Base-by-base conservation (phyloP, 2,113 vertebrate genomes). In the Poecile atricapillus region DNA sequence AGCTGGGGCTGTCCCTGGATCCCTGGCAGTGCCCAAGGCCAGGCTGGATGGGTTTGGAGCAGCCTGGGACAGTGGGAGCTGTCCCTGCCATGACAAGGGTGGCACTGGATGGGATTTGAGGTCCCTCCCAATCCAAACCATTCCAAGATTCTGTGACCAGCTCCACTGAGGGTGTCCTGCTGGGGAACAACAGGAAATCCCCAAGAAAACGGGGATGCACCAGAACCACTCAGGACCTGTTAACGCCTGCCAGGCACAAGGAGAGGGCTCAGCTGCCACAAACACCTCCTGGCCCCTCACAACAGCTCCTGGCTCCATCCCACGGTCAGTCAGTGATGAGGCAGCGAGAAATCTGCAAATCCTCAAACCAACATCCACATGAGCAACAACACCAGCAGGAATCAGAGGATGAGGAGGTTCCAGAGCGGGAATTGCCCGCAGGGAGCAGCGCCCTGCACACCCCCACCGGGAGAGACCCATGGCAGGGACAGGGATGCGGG, bases 341-440 rank as follows among this genome's bases (percentile, higher is more conserved):
- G 53, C 25, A 56, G 46, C 2, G 2, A 41, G 81, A 31, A 11
- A 63, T 15, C 23, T 8, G 58, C 25, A n/a, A 67, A 16, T 5
- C 33, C 41, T 82, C 47, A 24, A 10, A 69, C 35, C 78, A 58
- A 64, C 7, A 21, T 4, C 71, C 31, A 35, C 10, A 9, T 33
- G 37, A 11, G 37, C 52, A 73, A 43, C 30, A 6, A 14, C 56
- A 84, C 0, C 68, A 59, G 62, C 33, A 1, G 41, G 73, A 2
- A 0, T 5, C 9, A 0, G 1, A 4, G 21, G 62, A 7, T 0
- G 33, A 10, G 83, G 63, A 0, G 73, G 12, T 1, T 10, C 46
- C 73, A 1, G 83, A 23, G 83, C 83, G 73, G 73, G 73, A 14
- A 5, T 0, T 13, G 37, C 52, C 11, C 25, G 0, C n/a, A 1